phyloP scores from a whole-genome alignment of 2,888 invertebrate species.

The Pachycephus smyrnensis region DNA sequence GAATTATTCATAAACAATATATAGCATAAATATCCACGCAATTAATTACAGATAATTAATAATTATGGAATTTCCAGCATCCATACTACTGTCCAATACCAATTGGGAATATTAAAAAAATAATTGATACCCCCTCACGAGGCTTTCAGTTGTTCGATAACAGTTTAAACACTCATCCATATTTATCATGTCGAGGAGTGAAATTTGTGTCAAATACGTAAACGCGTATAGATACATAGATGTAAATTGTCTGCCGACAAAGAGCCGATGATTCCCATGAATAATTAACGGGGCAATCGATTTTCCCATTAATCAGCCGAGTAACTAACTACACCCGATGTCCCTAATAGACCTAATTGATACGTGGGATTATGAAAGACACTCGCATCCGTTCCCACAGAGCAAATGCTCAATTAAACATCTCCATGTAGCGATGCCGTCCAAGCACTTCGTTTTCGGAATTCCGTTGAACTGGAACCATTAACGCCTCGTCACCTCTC shows the following conservation, averaged over 20 bases:
- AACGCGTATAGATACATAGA: not conserved
- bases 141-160: not conserved
- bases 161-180: not conserved
- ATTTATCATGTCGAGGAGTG: not conserved
- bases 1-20: not conserved
- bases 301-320: not conserved
- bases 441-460: constrained; percentile 25
- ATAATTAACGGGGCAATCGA: constrained; percentile 23
- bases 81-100: not conserved
- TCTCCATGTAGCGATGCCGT: constrained; percentile 26
- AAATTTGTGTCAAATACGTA: not conserved
- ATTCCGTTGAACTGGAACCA: constrained; percentile 26
- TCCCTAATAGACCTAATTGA: constrained; percentile 49
- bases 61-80: not conserved
- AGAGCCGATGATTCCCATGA: constrained; percentile 12
- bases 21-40: not conserved
- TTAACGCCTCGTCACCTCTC: constrained; percentile 29
- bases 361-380: constrained; percentile 49
- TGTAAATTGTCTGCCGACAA: constrained; percentile 2
- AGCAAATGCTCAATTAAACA: constrained; percentile 47
- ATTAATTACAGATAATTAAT: not conserved
- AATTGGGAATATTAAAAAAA: not conserved
- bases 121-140: not conserved
- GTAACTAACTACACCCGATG: constrained; percentile 22
- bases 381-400: constrained; percentile 32